phyloP scores from a whole-genome alignment of 2,797 vertebrate species.

The Pterois miles region DNA sequence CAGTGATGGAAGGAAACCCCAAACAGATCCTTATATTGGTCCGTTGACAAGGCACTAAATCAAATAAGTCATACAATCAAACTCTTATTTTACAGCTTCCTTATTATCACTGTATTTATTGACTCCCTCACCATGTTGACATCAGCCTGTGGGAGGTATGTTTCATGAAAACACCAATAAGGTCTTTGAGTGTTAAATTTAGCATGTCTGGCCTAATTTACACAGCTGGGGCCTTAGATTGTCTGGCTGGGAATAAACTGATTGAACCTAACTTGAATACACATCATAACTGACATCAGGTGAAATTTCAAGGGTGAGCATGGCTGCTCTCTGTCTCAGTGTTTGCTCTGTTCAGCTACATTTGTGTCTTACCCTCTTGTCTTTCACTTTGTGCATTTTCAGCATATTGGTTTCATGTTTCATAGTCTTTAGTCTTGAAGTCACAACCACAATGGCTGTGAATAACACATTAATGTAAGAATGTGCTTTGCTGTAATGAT shows the following conservation, averaged over 20 bases:
- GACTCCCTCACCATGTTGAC: constrained; percentile 2
- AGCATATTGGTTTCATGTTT: constrained; percentile 10
- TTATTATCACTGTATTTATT: neutral
- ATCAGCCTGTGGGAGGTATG: constrained; percentile 13
- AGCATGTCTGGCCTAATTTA: constrained; percentile 53
- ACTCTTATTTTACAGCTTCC: neutral
- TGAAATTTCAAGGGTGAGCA: neutral
- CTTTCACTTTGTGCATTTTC: neutral
- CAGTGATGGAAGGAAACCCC: neutral
- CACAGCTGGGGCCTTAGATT: constrained; percentile 14
- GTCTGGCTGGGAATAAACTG: constrained; percentile 32
- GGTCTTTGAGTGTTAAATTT: constrained; percentile 53
- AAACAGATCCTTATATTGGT: neutral
- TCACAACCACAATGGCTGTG: constrained; percentile 11
- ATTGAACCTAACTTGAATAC: constrained; percentile 52
- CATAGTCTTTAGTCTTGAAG: constrained; percentile 4
- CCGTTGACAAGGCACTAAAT: neutral
- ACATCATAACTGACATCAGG: constrained; percentile 26
- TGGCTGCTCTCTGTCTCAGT: neutral
- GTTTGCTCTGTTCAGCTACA: neutral
- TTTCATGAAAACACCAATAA: constrained; percentile 30
- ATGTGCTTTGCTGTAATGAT: constrained; percentile 11
- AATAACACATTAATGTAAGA: constrained; percentile 12
- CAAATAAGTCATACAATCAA: neutral
- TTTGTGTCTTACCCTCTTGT: neutral